These are phyloP conservation scores for Mya arenaria DNA, from an alignment of 1,140 invertebrate genomes.

Conservation along the genomic window DNA sequence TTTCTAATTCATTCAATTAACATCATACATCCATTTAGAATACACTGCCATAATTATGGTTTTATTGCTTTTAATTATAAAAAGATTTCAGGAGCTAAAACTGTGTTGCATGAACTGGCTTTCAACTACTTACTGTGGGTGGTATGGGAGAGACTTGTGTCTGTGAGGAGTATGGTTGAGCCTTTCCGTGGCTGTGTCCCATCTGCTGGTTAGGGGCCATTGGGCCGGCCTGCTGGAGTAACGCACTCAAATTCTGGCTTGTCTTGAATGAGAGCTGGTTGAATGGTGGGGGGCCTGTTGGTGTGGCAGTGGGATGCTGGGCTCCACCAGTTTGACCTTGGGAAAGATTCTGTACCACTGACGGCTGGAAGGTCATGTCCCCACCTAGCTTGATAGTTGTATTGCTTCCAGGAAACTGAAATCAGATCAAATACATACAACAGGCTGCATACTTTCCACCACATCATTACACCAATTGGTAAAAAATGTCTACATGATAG, in stretches of 20 bases:
- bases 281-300: slow-evolving; percentile 60
- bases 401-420: slow-evolving; percentile 46
- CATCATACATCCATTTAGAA: no score
- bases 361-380: slow-evolving; percentile 33
- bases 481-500: no score
- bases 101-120: no score
- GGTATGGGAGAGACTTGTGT: slow-evolving; percentile 44
- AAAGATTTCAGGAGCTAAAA: no score
- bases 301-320: slow-evolving; percentile 32
- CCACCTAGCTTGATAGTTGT: slow-evolving; percentile 45
- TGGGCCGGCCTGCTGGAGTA: slow-evolving; percentile 61
- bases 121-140: slow-evolving; percentile 20
- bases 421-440: no score
- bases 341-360: slow-evolving; percentile 38
- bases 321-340: slow-evolving; percentile 14
- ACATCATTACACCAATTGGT: no score
- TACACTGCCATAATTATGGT: no score
- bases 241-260: slow-evolving; percentile 61
- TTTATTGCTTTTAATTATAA: no score
- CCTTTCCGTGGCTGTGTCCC: slow-evolving; percentile 48
- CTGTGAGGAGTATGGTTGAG: slow-evolving; percentile 33
- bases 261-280: slow-evolving; percentile 66
- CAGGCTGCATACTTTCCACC: no score
- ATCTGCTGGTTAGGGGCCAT: slow-evolving; percentile 56
- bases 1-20: no score